Percentiles rank a stretch among this genome's conserved stretches.
phyloP scores from a whole-genome alignment of 2,888 invertebrate genomes.

The Cheilosia vernalis region DNA sequence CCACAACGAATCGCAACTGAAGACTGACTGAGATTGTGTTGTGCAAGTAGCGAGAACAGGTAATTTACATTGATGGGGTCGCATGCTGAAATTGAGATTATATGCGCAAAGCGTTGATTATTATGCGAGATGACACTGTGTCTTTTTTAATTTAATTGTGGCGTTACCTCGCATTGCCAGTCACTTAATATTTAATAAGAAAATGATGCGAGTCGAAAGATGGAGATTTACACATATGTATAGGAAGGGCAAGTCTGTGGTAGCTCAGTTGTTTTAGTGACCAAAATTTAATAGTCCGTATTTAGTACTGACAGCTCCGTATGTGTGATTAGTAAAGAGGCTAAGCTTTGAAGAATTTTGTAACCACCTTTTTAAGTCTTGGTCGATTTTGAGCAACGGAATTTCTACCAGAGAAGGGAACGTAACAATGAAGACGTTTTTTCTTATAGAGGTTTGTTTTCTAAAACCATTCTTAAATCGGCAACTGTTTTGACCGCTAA shows the following conservation, averaged over 20 bases:
- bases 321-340: too few relatives aligned
- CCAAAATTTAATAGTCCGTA: too few relatives aligned
- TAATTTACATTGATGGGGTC: slow-evolving; percentile 72
- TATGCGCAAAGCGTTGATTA: slow-evolving; percentile 59
- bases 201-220: slow-evolving; percentile 25
- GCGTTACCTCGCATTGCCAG: slow-evolving; percentile 41
- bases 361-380: too few relatives aligned
- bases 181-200: slow-evolving; percentile 39
- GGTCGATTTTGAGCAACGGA: too few relatives aligned
- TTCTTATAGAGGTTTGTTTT: too few relatives aligned
- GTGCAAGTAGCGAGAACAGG: slow-evolving; percentile 65
- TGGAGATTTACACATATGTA: not conserved
- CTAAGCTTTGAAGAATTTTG: too few relatives aligned
- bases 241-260: not conserved
- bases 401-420: too few relatives aligned
- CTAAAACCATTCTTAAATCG: too few relatives aligned
- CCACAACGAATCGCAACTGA: slow-evolving; percentile 42
- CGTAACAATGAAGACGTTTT: too few relatives aligned
- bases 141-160: slow-evolving; percentile 44
- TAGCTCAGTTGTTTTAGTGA: too few relatives aligned
- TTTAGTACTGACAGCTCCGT: too few relatives aligned
- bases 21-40: slow-evolving; percentile 7
- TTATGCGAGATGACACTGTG: slow-evolving; percentile 67
- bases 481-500: too few relatives aligned
- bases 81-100: slow-evolving; percentile 61